Evolutionary conservation across 2,797 vertebrate species (phyloP), one percentile per base, ranked within the genome.

Genomic region (Cyprinodon diabolis): DNA sequence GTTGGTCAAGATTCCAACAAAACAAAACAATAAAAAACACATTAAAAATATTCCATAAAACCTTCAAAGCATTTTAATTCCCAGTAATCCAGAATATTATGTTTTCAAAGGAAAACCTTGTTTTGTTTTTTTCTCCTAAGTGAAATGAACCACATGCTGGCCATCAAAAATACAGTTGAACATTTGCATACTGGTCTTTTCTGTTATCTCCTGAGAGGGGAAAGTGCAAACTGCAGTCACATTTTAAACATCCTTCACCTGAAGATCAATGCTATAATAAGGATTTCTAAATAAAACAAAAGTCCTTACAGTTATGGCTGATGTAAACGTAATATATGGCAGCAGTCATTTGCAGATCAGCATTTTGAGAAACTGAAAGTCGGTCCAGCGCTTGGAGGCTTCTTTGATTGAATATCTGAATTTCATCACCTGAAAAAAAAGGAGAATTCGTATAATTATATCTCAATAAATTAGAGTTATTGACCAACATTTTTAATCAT

Each of bases 321-420:
- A 95, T 87, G 13, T 95, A 93, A 82, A 96, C 82, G 68, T 95
- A 95, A 83, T 91, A 94, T 40, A 93, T 78, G 12, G 95, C 93
- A 83, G 95, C 94, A 6, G 93, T 92, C 81, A 92, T 92, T 75
- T 96, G 96, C 40, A 95, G 89, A 66, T 92, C 88, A 10, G 72
- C 10, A 56, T 93, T 89, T 84, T 95, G 94, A 72, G 95, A 95
- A 80, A 90, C 86, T 58, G 95, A 87, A 74, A 95, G 91, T 56
- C 89, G 94, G 72, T 68, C 93, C 86, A 96, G 84, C 21, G 90
- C 82, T 63, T 91, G 90, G 7, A 96, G 85, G 69, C 86, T 62
- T 43, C 91, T 87, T 4, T 83, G 91, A 79, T 74, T 89, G 70
- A 94, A 82, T 0, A 88, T 87, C n/a, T 85, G 92, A 62, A 77